Evolutionary conservation across 2,888 invertebrate species (phyloP).

Genomic region (Leptinotarsa haldemani): DNA sequence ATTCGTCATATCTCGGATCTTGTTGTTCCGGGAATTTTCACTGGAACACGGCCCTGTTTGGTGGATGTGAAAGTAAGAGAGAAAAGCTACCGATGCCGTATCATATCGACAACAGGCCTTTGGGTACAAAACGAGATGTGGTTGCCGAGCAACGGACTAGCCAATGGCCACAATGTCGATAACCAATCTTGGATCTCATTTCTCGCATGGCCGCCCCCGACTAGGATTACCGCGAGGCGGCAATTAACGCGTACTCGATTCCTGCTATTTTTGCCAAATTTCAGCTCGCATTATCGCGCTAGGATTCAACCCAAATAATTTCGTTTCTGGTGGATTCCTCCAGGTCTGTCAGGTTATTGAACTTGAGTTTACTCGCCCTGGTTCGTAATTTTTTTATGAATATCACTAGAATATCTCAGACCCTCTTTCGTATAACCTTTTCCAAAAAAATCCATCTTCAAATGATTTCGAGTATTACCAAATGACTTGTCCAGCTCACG

Average conservation of each 20-base stretch:
- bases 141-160: constrained; percentile 61
- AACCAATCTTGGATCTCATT: constrained; percentile 67
- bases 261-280: constrained; percentile 5
- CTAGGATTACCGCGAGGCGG: constrained; percentile 58
- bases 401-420: no score
- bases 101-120: constrained; percentile 16
- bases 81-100: constrained; percentile 12
- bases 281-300: neutral
- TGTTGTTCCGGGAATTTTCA: neutral
- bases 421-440: no score
- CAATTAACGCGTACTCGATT: constrained; percentile 48
- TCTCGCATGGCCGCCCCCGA: constrained; percentile 64
- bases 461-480: no score
- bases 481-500: no score
- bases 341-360: neutral
- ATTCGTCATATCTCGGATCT: neutral
- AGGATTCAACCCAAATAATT: neutral
- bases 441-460: no score
- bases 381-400: no score
- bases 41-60: constrained; percentile 3
- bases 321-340: neutral
- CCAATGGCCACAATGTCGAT: constrained; percentile 65
- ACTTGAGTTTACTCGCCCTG: no score
- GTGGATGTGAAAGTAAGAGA: constrained; percentile 10
- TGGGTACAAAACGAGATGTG: constrained; percentile 52